A percentile compares a stretch with the other conserved stretches of the same genome.
These are phyloP conservation scores for Serranus cabrilla DNA, from an alignment of 2,797 vertebrate species.

Conservation along the genomic window DNA sequence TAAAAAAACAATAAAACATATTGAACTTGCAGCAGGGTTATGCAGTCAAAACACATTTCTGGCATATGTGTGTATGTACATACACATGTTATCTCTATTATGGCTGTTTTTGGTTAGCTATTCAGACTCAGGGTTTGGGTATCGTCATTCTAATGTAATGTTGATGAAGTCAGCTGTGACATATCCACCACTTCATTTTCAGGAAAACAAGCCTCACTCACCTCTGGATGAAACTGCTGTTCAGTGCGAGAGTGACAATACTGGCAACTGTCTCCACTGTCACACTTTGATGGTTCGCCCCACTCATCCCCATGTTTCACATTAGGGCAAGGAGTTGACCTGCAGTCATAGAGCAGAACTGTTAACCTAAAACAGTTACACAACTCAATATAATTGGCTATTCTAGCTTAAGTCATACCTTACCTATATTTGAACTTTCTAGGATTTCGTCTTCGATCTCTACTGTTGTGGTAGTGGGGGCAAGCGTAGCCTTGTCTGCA, in stretches of 20 bases:
- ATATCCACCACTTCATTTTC: not conserved
- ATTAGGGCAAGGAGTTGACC: conserved; percentile 94
- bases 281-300: conserved; percentile 95
- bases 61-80: no score
- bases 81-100: not conserved
- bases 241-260: conserved; percentile 97
- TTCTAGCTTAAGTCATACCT: not conserved
- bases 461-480: conserved; percentile 94
- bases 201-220: conserved; percentile 60
- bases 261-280: conserved; percentile 92
- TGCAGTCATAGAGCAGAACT: conserved; percentile 62
- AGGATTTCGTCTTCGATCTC: conserved; percentile 93
- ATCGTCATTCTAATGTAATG: not conserved
- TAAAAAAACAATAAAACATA: conserved; percentile 5
- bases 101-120: not conserved
- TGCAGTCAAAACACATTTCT: not conserved
- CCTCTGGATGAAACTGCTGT: conserved; percentile 97
- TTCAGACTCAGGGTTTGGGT: not conserved
- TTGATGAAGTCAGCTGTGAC: not conserved
- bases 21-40: not conserved
- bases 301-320: conserved; percentile 96
- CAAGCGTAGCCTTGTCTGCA: conserved; percentile 97
- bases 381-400: not conserved
- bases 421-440: conserved; percentile 95
- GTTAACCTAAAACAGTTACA: not conserved